These are phyloP conservation scores for Reinhardtius hippoglossoides DNA, from an alignment of 2,113 vertebrate genomes.

Conservation along the genomic window DNA sequence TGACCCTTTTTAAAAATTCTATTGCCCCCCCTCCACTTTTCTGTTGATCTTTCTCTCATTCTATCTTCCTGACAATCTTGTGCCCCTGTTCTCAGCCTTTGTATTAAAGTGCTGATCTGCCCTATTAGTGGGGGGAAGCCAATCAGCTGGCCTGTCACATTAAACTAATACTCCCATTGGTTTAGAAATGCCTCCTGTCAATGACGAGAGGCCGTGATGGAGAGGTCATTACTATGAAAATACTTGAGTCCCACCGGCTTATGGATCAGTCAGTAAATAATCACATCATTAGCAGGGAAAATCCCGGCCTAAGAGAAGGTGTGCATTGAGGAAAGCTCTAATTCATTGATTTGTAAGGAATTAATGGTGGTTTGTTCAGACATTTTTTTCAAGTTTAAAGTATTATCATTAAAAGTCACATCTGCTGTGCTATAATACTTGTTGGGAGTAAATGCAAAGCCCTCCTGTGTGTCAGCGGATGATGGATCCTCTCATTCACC, in stretches of 20 bases:
- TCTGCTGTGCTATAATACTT: not conserved
- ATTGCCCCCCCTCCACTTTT: not conserved
- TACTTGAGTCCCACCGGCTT: slow-evolving; percentile 34
- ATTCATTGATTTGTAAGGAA: not conserved
- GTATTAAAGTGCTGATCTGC: not conserved
- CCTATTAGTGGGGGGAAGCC: slow-evolving; percentile 3
- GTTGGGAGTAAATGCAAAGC: not conserved
- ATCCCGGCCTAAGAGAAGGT: slow-evolving; percentile 5
- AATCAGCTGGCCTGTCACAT: slow-evolving; percentile 53
- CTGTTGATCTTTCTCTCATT: not conserved
- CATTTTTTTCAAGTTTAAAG: not conserved
- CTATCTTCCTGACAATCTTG: too few species aligned
- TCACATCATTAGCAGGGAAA: slow-evolving; percentile 33
- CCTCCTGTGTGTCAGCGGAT: not conserved
- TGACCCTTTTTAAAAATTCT: not conserved
- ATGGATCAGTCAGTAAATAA: slow-evolving; percentile 49
- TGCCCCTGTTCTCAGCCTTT: not conserved
- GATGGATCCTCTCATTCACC: slow-evolving; percentile 20
- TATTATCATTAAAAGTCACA: not conserved
- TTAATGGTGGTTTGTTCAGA: not conserved
- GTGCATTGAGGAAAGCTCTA: not conserved
- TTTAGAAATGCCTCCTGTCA: slow-evolving; percentile 53
- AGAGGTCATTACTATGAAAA: slow-evolving; percentile 58
- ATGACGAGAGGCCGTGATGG: slow-evolving; percentile 34
- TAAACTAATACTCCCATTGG: slow-evolving; percentile 50